Evolutionary conservation across 2,113 vertebrate species (phyloP).

Genomic region (Phodopus roborovskii): DNA sequence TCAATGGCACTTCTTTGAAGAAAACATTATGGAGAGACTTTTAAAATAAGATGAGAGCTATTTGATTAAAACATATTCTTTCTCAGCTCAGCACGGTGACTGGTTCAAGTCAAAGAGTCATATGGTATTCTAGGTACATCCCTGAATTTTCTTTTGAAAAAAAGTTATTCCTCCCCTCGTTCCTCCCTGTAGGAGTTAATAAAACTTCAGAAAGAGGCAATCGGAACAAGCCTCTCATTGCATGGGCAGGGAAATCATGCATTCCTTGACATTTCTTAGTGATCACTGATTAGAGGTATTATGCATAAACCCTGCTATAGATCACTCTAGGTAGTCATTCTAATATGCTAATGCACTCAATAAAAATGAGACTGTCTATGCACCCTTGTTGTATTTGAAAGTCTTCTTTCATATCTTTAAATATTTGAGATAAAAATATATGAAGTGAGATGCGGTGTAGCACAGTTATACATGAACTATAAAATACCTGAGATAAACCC

Average conservation of each 20-base stretch:
- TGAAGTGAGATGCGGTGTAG: background rate
- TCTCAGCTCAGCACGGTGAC: slow-evolving; percentile 38
- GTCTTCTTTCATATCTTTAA: background rate
- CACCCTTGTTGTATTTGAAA: slow-evolving; percentile 30
- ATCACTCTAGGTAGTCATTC: slow-evolving; percentile 40
- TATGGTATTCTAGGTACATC: background rate
- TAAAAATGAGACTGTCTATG: background rate
- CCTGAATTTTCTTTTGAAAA: slow-evolving; percentile 11
- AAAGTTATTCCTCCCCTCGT: background rate
- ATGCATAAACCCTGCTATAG: background rate
- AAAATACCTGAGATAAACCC: background rate
- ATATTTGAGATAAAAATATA: slow-evolving; percentile 20
- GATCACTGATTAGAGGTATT: slow-evolving; percentile 43
- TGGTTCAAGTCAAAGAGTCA: slow-evolving; percentile 1
- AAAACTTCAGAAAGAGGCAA: slow-evolving; percentile 3
- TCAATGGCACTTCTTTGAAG: slow-evolving; percentile 48
- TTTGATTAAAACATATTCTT: slow-evolving; percentile 41
- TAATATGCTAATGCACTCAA: background rate
- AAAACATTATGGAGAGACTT: slow-evolving; percentile 17
- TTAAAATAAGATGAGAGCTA: slow-evolving; percentile 48
- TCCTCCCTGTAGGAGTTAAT: slow-evolving; percentile 22
- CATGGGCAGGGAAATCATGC: background rate
- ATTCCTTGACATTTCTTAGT: slow-evolving; percentile 25
- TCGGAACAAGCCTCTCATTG: slow-evolving; percentile 15
- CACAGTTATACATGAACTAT: background rate